Percentiles rank a stretch among this genome's conserved stretches.
Conservation (phyloP, 2,113 vertebrate species). For the Saimiri boliviensis region DNA sequence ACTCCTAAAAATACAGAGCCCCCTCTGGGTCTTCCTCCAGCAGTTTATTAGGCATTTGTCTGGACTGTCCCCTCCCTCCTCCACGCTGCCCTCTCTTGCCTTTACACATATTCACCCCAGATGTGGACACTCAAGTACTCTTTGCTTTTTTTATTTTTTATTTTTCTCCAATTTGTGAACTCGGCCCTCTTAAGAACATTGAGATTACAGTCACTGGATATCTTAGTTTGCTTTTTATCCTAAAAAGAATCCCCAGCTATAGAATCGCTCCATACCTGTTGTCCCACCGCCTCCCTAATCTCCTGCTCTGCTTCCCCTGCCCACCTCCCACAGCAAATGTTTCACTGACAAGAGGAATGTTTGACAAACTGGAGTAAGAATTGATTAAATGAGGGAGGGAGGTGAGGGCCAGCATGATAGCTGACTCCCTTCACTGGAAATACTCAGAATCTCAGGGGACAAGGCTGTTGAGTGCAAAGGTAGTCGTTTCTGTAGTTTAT, state of each 20-base stretch:
- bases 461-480: not conserved
- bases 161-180: not conserved
- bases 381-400: not conserved
- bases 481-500: not conserved
- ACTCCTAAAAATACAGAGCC: constrained; percentile 67
- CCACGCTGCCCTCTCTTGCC: not conserved
- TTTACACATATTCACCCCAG: constrained; percentile 13
- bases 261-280: not conserved
- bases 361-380: constrained; percentile 36
- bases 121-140: not conserved
- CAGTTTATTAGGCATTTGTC: not conserved
- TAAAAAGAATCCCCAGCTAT: not conserved
- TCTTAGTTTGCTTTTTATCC: not conserved
- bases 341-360: not conserved
- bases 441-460: not conserved
- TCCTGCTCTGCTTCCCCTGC: not conserved
- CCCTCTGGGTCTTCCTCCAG: not conserved
- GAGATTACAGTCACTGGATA: not conserved
- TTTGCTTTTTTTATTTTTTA: not conserved
- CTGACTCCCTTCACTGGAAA: not conserved
- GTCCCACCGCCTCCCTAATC: not conserved
- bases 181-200: not conserved
- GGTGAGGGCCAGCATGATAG: not conserved
- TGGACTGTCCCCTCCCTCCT: not conserved
- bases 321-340: not conserved